Evolutionary conservation across 2,797 vertebrate species (phyloP).

Genomic region (Chaunax sp.): DNA sequence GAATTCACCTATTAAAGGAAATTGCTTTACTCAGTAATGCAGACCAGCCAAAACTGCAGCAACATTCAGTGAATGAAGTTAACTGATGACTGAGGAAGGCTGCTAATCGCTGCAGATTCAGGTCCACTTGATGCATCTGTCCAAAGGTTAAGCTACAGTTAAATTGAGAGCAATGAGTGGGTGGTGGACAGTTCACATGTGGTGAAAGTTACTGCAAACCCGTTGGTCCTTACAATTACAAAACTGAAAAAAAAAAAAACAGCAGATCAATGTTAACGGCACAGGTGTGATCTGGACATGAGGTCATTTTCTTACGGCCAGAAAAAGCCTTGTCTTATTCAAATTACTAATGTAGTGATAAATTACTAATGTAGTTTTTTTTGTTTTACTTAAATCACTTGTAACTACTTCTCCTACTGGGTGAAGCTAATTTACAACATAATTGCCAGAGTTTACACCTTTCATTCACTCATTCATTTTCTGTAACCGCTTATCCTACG

Average conservation of each 20-base stretch:
- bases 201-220: background rate
- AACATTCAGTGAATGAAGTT: conserved; percentile 23
- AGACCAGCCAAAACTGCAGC: conserved; percentile 20
- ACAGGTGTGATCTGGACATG: conserved; percentile 20
- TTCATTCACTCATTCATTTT: too few relatives aligned
- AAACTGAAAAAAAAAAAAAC: background rate
- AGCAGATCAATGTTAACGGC: conserved; percentile 27
- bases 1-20: conserved; percentile 47
- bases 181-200: conserved; percentile 14
- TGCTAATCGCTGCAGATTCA: conserved; percentile 14
- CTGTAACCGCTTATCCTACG: background rate
- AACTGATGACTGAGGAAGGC: conserved; percentile 32
- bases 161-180: conserved; percentile 19
- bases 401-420: background rate
- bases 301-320: conserved; percentile 7
- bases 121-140: conserved; percentile 46
- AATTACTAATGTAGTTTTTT: too few relatives aligned
- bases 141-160: conserved; percentile 60
- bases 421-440: background rate
- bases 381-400: too few relatives aligned
- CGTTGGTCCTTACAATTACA: conserved; percentile 4
- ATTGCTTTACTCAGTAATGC: conserved; percentile 9
- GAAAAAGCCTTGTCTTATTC: background rate
- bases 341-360: too few relatives aligned
- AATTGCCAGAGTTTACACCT: background rate